phyloP scores from a whole-genome alignment of 1,140 invertebrate genomes.

The Chionoecetes opilio region DNA sequence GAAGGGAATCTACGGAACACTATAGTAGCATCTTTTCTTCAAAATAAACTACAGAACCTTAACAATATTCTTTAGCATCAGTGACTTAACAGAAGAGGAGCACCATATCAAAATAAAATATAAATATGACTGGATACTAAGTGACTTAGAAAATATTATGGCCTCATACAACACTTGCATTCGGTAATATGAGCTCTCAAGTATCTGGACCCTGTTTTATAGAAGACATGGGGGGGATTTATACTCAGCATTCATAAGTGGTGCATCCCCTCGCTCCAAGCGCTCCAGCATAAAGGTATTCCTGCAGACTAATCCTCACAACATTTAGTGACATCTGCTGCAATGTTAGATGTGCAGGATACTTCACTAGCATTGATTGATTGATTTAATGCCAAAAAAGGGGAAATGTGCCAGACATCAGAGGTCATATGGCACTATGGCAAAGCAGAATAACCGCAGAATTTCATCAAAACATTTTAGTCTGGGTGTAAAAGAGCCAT shows the following conservation, averaged over 20 bases:
- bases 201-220: slow-evolving; percentile 76
- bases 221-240: slow-evolving; percentile 51
- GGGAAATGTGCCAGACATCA: too few species aligned
- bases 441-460: too few species aligned
- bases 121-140: slow-evolving; percentile 68
- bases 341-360: background rate
- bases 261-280: background rate
- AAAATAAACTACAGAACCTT: slow-evolving; percentile 63
- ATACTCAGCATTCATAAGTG: background rate
- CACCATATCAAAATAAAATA: slow-evolving; percentile 71
- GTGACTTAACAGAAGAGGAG: slow-evolving; percentile 65
- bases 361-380: background rate
- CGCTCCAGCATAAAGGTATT: background rate
- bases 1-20: background rate
- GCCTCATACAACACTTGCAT: slow-evolving; percentile 71
- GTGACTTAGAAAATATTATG: slow-evolving; percentile 79
- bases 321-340: background rate
- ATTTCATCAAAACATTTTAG: background rate
- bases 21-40: background rate
- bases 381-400: too few species aligned
- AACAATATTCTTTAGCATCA: slow-evolving; percentile 57
- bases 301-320: background rate
- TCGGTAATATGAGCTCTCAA: slow-evolving; percentile 75
- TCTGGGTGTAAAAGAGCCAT: background rate
- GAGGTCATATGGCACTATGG: too few species aligned